Percentiles rank a stretch among this genome's conserved stretches.
phyloP scores from a whole-genome alignment of 2,797 vertebrate species.

The Aldrovandia affinis region DNA sequence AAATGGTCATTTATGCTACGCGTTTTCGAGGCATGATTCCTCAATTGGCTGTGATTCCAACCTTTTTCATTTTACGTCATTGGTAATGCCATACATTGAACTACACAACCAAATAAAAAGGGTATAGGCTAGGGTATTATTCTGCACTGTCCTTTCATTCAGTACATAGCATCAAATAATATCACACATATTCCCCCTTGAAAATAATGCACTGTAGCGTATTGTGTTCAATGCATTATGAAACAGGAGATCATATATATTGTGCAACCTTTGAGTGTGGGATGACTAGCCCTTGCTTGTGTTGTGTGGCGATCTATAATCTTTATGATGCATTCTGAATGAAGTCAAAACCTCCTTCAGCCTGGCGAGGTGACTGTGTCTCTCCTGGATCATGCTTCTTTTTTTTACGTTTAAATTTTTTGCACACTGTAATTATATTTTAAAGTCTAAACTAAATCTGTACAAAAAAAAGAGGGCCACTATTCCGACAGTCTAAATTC shows the following conservation, averaged over 20 bases:
- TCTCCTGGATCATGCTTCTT: background rate
- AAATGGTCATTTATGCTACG: conserved; percentile 43
- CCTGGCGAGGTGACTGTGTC: too few species aligned
- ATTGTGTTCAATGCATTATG: background rate
- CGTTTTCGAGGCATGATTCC: background rate
- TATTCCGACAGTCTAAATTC: too few species aligned
- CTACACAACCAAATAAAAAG: background rate
- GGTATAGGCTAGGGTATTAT: background rate
- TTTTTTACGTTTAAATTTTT: background rate
- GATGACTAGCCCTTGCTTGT: background rate
- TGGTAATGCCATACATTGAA: background rate
- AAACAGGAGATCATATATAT: background rate
- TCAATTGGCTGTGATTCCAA: background rate
- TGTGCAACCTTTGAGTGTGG: background rate
- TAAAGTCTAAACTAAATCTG: too few species aligned
- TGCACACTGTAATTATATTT: too few species aligned
- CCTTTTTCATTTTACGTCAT: background rate
- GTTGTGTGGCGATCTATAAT: background rate
- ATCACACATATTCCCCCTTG: background rate
- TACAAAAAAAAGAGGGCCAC: too few species aligned
- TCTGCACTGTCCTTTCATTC: too few species aligned
- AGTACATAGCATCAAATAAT: background rate
- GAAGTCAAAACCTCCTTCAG: background rate
- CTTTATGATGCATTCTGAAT: background rate
- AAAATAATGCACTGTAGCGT: background rate